Evolutionary conservation across 2,888 invertebrate species (phyloP).

Genomic region (Patella pellucida): DNA sequence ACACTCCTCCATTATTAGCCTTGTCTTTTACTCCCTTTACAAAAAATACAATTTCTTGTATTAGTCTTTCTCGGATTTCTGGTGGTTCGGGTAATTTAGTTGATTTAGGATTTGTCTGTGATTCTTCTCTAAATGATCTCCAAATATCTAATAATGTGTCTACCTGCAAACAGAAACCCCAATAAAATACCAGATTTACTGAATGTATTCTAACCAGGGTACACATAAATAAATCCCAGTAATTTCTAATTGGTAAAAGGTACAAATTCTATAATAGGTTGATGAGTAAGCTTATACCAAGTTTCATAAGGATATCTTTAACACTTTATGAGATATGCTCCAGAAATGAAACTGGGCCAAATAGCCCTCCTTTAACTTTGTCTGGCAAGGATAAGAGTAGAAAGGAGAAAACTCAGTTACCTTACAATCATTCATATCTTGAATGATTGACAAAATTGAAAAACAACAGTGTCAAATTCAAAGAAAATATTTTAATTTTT

Average conservation of each 20-base stretch:
- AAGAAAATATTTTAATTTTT: neutral
- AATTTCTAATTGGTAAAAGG: neutral
- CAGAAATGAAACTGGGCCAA: too few relatives aligned
- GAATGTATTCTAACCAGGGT: neutral
- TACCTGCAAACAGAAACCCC: conserved; percentile 45
- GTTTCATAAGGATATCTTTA: too few relatives aligned
- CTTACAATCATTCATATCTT: too few relatives aligned
- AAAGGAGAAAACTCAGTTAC: too few relatives aligned
- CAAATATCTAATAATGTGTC: conserved; percentile 67
- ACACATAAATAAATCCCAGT: neutral
- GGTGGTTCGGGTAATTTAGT: conserved; percentile 66
- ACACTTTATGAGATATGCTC: too few relatives aligned
- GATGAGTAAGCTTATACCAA: too few relatives aligned
- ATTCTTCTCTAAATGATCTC: conserved; percentile 63
- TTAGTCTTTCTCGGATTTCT: conserved; percentile 61
- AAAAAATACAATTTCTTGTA: conserved; percentile 69
- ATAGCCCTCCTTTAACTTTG: too few relatives aligned
- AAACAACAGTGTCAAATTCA: neutral
- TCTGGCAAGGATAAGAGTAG: too few relatives aligned
- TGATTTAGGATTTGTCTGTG: conserved; percentile 32
- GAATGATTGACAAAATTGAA: neutral
- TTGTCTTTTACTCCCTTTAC: conserved; percentile 66
- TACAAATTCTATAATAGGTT: too few relatives aligned
- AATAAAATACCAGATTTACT: neutral
- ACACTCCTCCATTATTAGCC: conserved; percentile 61